Evolutionary conservation across 2,113 vertebrate genomes (phyloP), one percentile per base, ranked within the genome.

Genomic region (Hippocampus barbouri): DNA sequence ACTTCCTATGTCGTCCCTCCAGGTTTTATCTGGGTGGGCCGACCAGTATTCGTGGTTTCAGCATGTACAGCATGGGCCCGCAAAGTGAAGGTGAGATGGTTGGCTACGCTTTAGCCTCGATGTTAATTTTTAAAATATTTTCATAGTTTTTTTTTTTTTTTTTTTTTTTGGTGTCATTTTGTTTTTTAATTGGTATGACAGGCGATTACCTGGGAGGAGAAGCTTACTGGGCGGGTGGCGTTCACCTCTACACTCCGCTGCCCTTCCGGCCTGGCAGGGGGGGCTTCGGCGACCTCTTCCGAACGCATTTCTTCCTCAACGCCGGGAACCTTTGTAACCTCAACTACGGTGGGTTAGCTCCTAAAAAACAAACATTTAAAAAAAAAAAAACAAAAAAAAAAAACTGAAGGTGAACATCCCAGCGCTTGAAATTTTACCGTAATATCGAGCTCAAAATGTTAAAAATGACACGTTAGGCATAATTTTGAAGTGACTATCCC

Each of bases 21-120:
- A 99, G 97, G 90, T 98, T 98, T 87, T 98, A 98, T 83, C 93
- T 99, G 0, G 97, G 97, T 4, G 97, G 97, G 49, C 96, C 97
- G 40, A 99, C 97, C 1, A 99, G 96, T 0, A 94, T 99, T 74
- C 93, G 97, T 21, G 97, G 97, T n/a, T 99, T 98, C 89, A 97
- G 95, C 75, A 99, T 98, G 97, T 98, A 98, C 90, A 99, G 97
- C 84, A 95, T 99, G 23, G 97, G 97, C 65, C 97, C 97, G 10
- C 96, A 98, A 85, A 98, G 95, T 2, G 96, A 99, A 93, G 97
- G 97, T 99, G 34, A 88, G 91, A 74, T 53, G 57, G 61, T 27
- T 20, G 0, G 41, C 30, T 70, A 20, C 49, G 12, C 30, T n/a
- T 5, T 5, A 16, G 6, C 41, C 18, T 66, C 4, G 5, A 41